Base-by-base conservation (phyloP, 2,113 vertebrate species). In the Cathartes aura region DNA sequence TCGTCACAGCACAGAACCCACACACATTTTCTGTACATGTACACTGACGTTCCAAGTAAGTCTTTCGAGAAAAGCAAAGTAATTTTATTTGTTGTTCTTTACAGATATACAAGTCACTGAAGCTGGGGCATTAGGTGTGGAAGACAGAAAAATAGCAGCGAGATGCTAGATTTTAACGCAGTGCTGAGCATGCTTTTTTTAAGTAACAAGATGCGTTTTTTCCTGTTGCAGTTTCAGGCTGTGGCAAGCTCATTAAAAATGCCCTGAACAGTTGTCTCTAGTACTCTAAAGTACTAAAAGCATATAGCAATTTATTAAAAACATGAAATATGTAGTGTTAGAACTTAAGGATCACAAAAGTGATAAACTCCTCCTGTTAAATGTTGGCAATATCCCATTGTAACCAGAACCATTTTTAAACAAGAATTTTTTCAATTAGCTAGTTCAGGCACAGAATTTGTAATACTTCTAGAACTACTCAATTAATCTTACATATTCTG, bases 301-400 rank as follows among this genome's bases (percentile, higher is more conserved):
- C 42, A 74, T 42, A 59, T 9, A 73, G 52, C 9, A 75, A 67
- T 71, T 83, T 64, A 79, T 68, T 53, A 68, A 63, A 89, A 55
- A 5, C 32, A 48, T 42, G 11, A 64, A 40, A 22, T 32, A 2
- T 20, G 42, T 17, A 78, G 50, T 16, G 36, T 8, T 74, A 75
- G 43, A 76, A 86, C 60, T 74, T 63, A 3, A 74, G 60, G 81
- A 91, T 32, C 71, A 30, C 70, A 90, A 22, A 71, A 95, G 32
- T 58, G 62, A 96, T 71, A 70, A 73, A 80, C 40, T 74, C 72
- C 89, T 95, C 84, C 79, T 94, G 72, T 58, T 92, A 63, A 87
- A 15, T 45, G 73, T 19, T 91, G 89, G 92, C 87, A 92, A 34
- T 50, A 68, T 36, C 85, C 66, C 43, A 22, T 1, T 72, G 62